Base-by-base conservation (phyloP, 30 jellyfish, hydroid and myxozoan species). In the Hydractinia symbiolongicarpus region DNA sequence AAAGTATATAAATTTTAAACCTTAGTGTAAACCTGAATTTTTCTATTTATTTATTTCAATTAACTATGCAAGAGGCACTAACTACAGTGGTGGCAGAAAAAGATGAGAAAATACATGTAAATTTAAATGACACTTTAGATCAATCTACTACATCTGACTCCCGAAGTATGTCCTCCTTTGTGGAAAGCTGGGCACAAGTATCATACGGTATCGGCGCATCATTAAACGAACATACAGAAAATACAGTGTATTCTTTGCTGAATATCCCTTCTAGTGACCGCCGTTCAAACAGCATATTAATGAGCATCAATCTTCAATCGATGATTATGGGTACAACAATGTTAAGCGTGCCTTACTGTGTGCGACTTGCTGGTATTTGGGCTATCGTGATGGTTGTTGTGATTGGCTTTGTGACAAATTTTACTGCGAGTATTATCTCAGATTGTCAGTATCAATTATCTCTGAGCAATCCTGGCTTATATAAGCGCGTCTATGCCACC, bases 241-340 rank as follows among this genome's bases (percentile, higher is more conserved):
- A 54, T 9, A 77, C 82, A 17, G 53, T 61, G 16, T 40, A 9
- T 51, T 89, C 96, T 8, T 60, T 84, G 55, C 77, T 67, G 54
- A 82, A 89, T 53, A 50, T 89, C 17, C 96, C 95, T 7, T 84
- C 96, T 16, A 53, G 53, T 19, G 96, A 89, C 79, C 86, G 96
- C 60, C 79, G 88, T 8, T 84, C 96, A 8, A 62, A 82, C 53
- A 77, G 91, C 40, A 56, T 85, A 66, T 86, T 89, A 8, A 73
- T 76, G 55, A 82, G 92, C 4, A 54, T 78, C 66, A 89, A 86
- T 78, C 19, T 83, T 53, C 96, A 82, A 56, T 61, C 90, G 54
- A 89, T 89, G 96, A 78, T 89, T 11, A 81, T 82, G 53, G 96
- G 96, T 61, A 89, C 94, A 4, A 84, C 90, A 53, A 84, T 89